phyloP scores from a whole-genome alignment of 1,140 invertebrate genomes.

The Thaumetopoea pityocampa region DNA sequence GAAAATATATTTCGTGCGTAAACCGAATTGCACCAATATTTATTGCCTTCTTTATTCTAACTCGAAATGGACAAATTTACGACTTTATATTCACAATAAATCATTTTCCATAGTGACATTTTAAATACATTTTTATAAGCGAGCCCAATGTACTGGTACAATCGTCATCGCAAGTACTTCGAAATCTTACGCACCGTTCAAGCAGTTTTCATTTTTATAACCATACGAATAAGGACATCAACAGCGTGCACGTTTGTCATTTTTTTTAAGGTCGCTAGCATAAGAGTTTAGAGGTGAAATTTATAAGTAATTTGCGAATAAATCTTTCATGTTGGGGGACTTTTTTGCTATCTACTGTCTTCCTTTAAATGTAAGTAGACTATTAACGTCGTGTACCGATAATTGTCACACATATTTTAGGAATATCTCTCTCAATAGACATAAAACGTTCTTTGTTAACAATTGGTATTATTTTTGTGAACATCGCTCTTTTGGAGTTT shows the following conservation, averaged over 20 bases:
- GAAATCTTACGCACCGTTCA: slow-evolving; percentile 4
- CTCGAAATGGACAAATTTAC: slow-evolving; percentile 69
- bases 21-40: slow-evolving; percentile 43
- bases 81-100: slow-evolving; percentile 63
- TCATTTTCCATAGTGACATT: slow-evolving; percentile 65
- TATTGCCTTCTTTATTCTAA: slow-evolving; percentile 58
- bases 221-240: not conserved
- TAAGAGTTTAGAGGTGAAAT: slow-evolving; percentile 43
- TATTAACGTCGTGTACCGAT: slow-evolving; percentile 71
- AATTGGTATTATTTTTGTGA: slow-evolving; percentile 40
- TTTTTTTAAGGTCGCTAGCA: slow-evolving; percentile 5
- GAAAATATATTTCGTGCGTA: slow-evolving; percentile 12
- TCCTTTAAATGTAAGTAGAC: slow-evolving; percentile 56
- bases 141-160: slow-evolving; percentile 44
- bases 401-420: slow-evolving; percentile 74
- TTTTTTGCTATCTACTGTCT: slow-evolving; percentile 43
- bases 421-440: slow-evolving; percentile 44
- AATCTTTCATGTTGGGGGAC: slow-evolving; percentile 59
- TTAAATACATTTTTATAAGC: slow-evolving; percentile 76
- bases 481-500: slow-evolving; percentile 26
- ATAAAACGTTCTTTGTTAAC: slow-evolving; percentile 20
- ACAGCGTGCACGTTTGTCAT: slow-evolving; percentile 4
- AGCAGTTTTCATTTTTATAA: not conserved
- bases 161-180: slow-evolving; percentile 11
- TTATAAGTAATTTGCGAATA: slow-evolving; percentile 75